These are phyloP conservation scores for Notamacropus eugenii DNA, from an alignment of 2,797 vertebrate species.

Conservation along the genomic window DNA sequence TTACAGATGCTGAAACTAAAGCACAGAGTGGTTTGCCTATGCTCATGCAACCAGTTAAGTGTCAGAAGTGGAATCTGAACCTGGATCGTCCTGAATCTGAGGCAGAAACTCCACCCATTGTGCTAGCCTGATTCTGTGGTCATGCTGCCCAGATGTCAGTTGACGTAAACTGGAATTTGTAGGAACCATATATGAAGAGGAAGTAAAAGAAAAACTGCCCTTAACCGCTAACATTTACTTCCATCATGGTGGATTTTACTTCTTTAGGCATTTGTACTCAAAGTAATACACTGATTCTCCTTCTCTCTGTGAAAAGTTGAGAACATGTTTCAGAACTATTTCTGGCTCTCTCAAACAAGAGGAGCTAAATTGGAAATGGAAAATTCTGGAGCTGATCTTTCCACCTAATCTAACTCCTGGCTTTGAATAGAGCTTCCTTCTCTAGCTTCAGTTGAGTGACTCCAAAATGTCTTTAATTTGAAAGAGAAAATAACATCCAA, in stretches of 20 bases:
- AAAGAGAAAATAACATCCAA: conserved; percentile 61
- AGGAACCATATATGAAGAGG: not conserved
- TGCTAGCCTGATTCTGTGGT: not conserved
- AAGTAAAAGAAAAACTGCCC: conserved; percentile 29
- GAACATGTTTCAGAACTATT: not conserved
- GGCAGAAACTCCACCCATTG: not conserved
- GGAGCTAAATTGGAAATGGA: conserved; percentile 48
- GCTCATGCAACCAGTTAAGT: not conserved
- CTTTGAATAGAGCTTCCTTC: conserved; percentile 68
- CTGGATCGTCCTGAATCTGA: not conserved
- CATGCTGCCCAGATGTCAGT: conserved; percentile 62
- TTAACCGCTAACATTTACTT: not conserved
- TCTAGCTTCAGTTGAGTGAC: conserved; percentile 58
- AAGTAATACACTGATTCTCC: not conserved
- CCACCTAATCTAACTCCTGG: conserved; percentile 51
- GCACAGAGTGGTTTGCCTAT: not conserved
- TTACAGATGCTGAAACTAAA: not conserved
- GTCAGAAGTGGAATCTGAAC: not conserved
- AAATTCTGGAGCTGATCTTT: conserved; percentile 52
- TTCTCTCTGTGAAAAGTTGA: conserved; percentile 13
- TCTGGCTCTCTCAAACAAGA: conserved; percentile 40
- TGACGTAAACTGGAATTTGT: conserved; percentile 74
- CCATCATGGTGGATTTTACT: not conserved
- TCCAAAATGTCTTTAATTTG: conserved; percentile 54
- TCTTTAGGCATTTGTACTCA: conserved; percentile 6